phyloP scores from a whole-genome alignment of 2,888 invertebrate species.

The Alloscopus bannaensis region DNA sequence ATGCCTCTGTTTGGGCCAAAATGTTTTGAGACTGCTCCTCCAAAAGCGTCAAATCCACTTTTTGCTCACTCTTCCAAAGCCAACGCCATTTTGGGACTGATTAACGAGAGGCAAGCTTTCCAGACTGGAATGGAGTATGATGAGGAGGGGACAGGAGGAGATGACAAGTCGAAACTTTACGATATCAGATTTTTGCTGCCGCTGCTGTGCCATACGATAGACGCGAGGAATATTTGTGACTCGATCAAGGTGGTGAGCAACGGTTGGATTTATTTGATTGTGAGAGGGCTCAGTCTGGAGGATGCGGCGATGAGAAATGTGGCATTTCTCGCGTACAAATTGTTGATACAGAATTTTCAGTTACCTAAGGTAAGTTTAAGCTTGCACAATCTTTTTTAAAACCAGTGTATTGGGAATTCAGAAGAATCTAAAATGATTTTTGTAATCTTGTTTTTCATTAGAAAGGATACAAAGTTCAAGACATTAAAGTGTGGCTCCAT shows the following conservation, averaged over 20 bases:
- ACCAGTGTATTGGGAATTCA: not conserved
- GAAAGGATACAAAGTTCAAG: slow-evolving; percentile 62
- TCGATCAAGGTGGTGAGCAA: slow-evolving; percentile 63
- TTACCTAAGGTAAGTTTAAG: slow-evolving; percentile 34
- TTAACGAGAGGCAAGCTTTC: slow-evolving; percentile 66
- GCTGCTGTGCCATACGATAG: slow-evolving; percentile 67
- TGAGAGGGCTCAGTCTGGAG: slow-evolving; percentile 65
- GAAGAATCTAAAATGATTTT: not conserved
- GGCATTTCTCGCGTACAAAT: slow-evolving; percentile 67
- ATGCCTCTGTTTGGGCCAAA: slow-evolving; percentile 72
- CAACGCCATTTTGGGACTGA: slow-evolving; percentile 56
- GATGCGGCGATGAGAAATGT: slow-evolving; percentile 57
- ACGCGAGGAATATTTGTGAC: slow-evolving; percentile 72
- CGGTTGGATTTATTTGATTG: slow-evolving; percentile 72
- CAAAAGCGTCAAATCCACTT: slow-evolving; percentile 68
- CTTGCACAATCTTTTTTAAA: not conserved
- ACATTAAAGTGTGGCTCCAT: slow-evolving; percentile 71
- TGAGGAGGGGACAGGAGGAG: slow-evolving; percentile 31
- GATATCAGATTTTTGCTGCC: slow-evolving; percentile 70
- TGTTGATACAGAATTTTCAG: slow-evolving; percentile 68
- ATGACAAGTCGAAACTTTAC: slow-evolving; percentile 52
- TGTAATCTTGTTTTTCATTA: slow-evolving; percentile 24
- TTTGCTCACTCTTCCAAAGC: slow-evolving; percentile 69
- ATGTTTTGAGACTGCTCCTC: slow-evolving; percentile 50
- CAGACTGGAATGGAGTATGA: slow-evolving; percentile 68